phyloP scores from a whole-genome alignment of 2,888 invertebrate species.

The Dolomedes plantarius region DNA sequence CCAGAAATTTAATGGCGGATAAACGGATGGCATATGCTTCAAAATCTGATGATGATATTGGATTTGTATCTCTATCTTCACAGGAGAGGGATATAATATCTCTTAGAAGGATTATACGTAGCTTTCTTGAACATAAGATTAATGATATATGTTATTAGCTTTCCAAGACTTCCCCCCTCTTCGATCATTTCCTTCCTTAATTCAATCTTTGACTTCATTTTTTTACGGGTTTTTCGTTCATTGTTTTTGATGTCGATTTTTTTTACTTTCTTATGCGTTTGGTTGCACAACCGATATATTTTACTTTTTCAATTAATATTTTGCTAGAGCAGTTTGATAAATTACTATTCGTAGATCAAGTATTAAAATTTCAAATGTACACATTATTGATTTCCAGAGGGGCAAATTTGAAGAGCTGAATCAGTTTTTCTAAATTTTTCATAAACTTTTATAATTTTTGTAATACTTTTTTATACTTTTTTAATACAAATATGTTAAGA shows the following conservation, averaged over 20 bases:
- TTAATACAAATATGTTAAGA: no score
- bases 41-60: neutral
- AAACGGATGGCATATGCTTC: no score
- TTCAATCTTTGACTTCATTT: slow-evolving; percentile 15
- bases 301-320: neutral
- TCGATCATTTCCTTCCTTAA: neutral
- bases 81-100: neutral
- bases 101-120: neutral
- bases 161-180: neutral
- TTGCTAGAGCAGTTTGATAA: neutral
- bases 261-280: neutral
- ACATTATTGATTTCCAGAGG: no score
- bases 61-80: neutral
- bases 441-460: no score
- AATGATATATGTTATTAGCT: slow-evolving; percentile 16
- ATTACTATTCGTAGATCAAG: neutral
- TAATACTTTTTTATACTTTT: no score
- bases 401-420: no score
- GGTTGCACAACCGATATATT: neutral
- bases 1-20: no score
- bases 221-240: neutral
- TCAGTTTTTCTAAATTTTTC: no score
- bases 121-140: neutral
- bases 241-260: neutral
- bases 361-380: no score